Evolutionary conservation across 2,888 invertebrate genomes (phyloP), one percentile per base, ranked within the genome.

Genomic region (Ectemnius lituratus): DNA sequence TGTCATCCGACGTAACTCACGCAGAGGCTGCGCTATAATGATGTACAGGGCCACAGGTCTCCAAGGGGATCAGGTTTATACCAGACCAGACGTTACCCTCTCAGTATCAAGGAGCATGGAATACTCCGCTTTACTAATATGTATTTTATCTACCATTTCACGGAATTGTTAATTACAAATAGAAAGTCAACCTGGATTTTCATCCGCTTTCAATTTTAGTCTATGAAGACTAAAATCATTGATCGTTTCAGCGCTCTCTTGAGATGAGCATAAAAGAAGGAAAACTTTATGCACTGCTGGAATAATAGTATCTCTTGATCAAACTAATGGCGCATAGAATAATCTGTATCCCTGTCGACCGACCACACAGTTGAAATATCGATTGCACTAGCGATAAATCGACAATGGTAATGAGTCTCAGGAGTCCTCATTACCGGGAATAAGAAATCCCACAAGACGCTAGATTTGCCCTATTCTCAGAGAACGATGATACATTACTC

Each of bases 381-480:
- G 75, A 69, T 28, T 67, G 79, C 77, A 69, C 58, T 52, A 67
- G 61, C 61, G 67, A 73, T 81, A 81, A 81, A 81, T 81, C 77
- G 77, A 66, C 71, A 81, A 72, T 75, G 70, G 73, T 81, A 81
- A 81, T 81, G 81, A 73, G 62, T 62, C 68, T 73, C 63, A 4
- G 60, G 65, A 70, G 69, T 52, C 63, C 52, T 47, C 63, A 70
- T 81, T 75, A 78, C 52, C 70, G 59, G 61, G 58, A 62, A 47
- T 74, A 76, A 81, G 81, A 81, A 79, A 79, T 81, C 69, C 74
- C 68, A 68, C 68, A 81, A 81, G 73, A 72, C 69, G 67, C 76
- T 79, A 79, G 65, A 81, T 76, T 81, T 70, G 76, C 76, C 79
- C 79, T 65, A 67, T 66, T 74, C 27, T 64, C 67, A 64, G 67